phyloP scores from a whole-genome alignment of 2,113 vertebrate species.

The Camelus bactrianus region DNA sequence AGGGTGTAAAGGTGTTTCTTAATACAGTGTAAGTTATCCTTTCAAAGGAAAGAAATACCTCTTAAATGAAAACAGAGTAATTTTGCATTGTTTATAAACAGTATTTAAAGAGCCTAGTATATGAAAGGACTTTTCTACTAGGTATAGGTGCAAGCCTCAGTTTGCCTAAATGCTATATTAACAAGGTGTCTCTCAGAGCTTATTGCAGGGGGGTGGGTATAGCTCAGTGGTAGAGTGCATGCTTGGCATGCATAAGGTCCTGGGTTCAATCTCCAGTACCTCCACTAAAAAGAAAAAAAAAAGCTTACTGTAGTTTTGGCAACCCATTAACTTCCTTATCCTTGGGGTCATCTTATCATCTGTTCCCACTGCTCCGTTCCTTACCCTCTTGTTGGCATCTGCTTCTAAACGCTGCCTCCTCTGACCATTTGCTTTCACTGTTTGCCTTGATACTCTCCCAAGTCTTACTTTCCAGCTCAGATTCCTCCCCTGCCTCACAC shows the following conservation, averaged over 20 bases:
- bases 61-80: not conserved
- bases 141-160: not conserved
- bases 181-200: not conserved
- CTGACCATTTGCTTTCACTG: not conserved
- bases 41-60: not conserved
- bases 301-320: not conserved
- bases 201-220: not conserved
- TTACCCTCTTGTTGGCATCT: not conserved
- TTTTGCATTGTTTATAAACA: not conserved
- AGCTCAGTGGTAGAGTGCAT: too few relatives aligned
- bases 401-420: not conserved
- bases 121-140: not conserved
- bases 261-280: too few relatives aligned
- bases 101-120: not conserved
- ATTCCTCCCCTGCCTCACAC: not conserved
- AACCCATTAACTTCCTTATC: not conserved
- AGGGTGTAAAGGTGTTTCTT: not conserved
- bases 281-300: too few relatives aligned
- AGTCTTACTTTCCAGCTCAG: not conserved
- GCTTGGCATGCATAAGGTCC: too few relatives aligned
- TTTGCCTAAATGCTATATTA: not conserved
- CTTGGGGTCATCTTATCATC: not conserved
- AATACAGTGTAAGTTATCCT: slow-evolving; percentile 5
- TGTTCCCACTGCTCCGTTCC: not conserved
- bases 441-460: not conserved